phyloP scores from a whole-genome alignment of 2,888 invertebrate species.

The Aphodius sticticus region DNA sequence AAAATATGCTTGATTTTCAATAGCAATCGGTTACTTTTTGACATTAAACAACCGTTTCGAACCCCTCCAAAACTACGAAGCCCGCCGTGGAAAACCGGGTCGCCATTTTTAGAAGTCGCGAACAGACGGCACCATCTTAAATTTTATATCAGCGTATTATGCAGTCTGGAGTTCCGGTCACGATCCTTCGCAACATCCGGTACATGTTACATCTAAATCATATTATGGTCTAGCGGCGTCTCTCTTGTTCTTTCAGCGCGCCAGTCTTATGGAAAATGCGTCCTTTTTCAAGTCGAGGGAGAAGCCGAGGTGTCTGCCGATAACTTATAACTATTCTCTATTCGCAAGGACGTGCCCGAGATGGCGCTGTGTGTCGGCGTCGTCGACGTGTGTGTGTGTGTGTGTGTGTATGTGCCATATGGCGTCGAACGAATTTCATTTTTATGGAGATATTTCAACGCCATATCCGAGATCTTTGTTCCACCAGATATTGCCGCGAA shows the following conservation, averaged over 20 bases:
- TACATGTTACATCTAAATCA: conserved; percentile 59
- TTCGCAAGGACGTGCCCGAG: conserved; percentile 17
- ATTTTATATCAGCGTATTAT: conserved; percentile 58
- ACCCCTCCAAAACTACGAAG: not conserved
- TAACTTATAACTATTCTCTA: conserved; percentile 37
- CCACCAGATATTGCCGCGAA: not conserved
- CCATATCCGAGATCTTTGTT: not conserved
- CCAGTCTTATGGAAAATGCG: conserved; percentile 5
- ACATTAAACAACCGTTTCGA: not conserved
- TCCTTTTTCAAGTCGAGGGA: conserved; percentile 4
- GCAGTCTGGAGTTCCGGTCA: conserved; percentile 59
- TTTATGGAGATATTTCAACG: conserved; percentile 36
- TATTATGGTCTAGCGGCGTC: conserved; percentile 52
- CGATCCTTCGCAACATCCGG: conserved; percentile 58
- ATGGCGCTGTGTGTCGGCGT: conserved; percentile 8
- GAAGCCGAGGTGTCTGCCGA: conserved; percentile 30
- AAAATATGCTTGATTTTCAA: not conserved
- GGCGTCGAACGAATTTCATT: conserved; percentile 34
- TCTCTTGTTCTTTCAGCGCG: conserved; percentile 30
- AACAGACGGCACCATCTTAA: conserved; percentile 43
- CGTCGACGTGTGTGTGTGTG: conserved; percentile 16
- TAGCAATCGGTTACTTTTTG: not conserved
- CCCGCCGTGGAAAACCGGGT: conserved; percentile 11
- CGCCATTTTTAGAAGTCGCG: conserved; percentile 18
- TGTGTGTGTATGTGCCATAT: conserved; percentile 29